Evolutionary conservation across 2,797 vertebrate species (phyloP), one percentile per base, ranked within the genome.

Genomic region (Pristis pectinata): DNA sequence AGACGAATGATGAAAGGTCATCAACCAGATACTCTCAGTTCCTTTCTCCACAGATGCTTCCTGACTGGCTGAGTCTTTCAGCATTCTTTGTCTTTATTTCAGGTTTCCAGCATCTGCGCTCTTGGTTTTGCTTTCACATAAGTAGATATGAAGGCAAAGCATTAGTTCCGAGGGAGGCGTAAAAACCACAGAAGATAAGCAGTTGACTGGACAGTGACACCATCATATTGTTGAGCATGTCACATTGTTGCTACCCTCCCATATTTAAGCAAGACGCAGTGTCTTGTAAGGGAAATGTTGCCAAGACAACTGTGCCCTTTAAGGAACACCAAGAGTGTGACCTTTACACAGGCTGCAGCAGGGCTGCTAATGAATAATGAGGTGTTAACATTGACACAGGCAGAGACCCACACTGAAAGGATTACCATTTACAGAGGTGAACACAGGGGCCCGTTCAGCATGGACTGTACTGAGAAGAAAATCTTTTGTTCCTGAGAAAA

Each of bases 321-420:
- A 93, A 70, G 91, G 91, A 93, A 72, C 92, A 93, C 67, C 77
- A 76, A 24, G 27, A 53, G 92, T 49, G 92, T 74, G 92, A 94
- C 92, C 41, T 94, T 94, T 94, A 94, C 10, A 27, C 92, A 94
- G 59, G 87, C 92, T 49, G 44, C 30, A 53, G 92, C 59, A 41
- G 19, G 59, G 7, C 41, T 94, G 70, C 67, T 94, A 74, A 53
- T 76, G 92, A 94, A 94, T 94, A 76, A 94, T 94, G 70, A 94
- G 70, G 92, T 94, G 92, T 76, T 94, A 94, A 94, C 92, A 94
- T 53, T 94, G 92, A n/a, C 92, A 94, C 92, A 94, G 67, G 64
- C 67, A 72, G 91, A 93, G 91, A 74, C 91, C 67, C 67, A 44
- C 67, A 93, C 67, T 76, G 92, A n/a, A 76, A 72, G 44, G 92